phyloP scores from a whole-genome alignment of 1,140 invertebrate genomes.

The Rhysida immarginata region DNA sequence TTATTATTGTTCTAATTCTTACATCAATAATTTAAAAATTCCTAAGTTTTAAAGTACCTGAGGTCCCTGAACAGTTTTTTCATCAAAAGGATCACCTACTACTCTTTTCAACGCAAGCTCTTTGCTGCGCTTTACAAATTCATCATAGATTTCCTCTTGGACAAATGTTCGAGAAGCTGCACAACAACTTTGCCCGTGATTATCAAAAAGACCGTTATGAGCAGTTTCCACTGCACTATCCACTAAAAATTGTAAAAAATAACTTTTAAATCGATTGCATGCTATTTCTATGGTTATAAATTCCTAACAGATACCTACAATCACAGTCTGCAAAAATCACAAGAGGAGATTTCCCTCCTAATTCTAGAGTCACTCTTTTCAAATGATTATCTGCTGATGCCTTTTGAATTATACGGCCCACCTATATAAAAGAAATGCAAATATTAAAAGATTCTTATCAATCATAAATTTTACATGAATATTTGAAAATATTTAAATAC shows the following conservation, averaged over 20 bases:
- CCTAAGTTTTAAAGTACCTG: no score
- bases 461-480: conserved; percentile 3
- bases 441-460: background rate
- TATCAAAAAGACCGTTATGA: conserved; percentile 60
- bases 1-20: no score
- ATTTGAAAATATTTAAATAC: background rate
- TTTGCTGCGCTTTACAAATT: conserved; percentile 59
- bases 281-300: no score
- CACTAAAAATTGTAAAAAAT: conserved; percentile 41
- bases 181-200: conserved; percentile 81
- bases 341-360: conserved; percentile 78
- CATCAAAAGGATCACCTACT: conserved; percentile 66
- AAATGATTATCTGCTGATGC: conserved; percentile 58
- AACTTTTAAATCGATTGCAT: no score
- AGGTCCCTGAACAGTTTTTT: conserved; percentile 55
- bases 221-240: conserved; percentile 61
- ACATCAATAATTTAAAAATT: no score
- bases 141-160: conserved; percentile 70
- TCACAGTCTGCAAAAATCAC: conserved; percentile 67
- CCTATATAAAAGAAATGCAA: conserved; percentile 18
- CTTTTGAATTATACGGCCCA: conserved; percentile 56
- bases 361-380: conserved; percentile 70
- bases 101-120: conserved; percentile 47
- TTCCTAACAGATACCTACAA: conserved; percentile 24
- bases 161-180: conserved; percentile 80